Percentiles rank a stretch among this genome's conserved stretches.
Evolutionary conservation across 1,140 invertebrate species (phyloP).

Genomic region (Drosophila repleta): DNA sequence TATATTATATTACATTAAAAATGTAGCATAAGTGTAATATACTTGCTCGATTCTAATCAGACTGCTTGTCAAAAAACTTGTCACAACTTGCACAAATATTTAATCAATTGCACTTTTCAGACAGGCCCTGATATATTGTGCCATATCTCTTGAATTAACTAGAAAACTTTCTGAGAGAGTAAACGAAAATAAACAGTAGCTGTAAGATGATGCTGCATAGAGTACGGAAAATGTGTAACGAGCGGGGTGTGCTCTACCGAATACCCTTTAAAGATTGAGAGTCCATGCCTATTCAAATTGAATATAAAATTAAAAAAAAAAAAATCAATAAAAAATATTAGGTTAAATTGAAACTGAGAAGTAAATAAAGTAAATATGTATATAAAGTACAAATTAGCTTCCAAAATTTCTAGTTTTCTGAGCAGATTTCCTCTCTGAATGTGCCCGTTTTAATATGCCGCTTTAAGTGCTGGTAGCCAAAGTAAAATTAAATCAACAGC

Average conservation of each 20-base stretch:
- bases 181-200: neutral
- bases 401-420: neutral
- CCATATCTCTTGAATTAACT: no score
- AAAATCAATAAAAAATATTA: no score
- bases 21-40: neutral
- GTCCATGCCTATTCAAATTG: neutral
- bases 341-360: no score
- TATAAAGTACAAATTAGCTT: neutral
- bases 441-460: neutral
- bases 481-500: constrained; percentile 62
- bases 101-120: no score
- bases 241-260: neutral
- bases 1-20: neutral
- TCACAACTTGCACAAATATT: no score
- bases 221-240: neutral
- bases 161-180: no score
- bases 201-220: neutral
- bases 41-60: no score
- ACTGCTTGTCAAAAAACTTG: no score
- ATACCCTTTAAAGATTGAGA: neutral
- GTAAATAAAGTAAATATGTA: no score
- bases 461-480: neutral
- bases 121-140: no score
- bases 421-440: neutral
- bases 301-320: no score